These are phyloP conservation scores for Hafferia zeledoni DNA, from an alignment of 2,797 vertebrate species.

Conservation along the genomic window DNA sequence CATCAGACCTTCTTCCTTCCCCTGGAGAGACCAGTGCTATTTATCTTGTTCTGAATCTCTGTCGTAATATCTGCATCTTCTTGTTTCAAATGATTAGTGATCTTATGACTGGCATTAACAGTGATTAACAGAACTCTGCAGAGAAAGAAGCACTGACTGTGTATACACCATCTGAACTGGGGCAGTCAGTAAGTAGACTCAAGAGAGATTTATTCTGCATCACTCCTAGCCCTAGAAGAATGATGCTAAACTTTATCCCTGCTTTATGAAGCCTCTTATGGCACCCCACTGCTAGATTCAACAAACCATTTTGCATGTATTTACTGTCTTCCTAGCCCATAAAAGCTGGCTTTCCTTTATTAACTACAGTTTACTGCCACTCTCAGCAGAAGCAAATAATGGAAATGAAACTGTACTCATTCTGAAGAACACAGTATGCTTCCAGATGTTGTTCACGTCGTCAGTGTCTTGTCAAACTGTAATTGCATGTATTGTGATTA, in stretches of 20 bases:
- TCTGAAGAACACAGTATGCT: slow-evolving; percentile 5
- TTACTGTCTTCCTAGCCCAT: slow-evolving; percentile 60
- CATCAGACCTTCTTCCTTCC: neutral
- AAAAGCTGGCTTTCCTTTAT: slow-evolving; percentile 69
- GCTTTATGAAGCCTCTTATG: slow-evolving; percentile 66
- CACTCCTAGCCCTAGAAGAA: slow-evolving; percentile 40
- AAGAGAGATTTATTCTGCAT: slow-evolving; percentile 49
- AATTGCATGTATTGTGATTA: slow-evolving; percentile 23
- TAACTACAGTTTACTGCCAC: slow-evolving; percentile 62
- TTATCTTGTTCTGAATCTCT: slow-evolving; percentile 29
- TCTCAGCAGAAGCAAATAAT: slow-evolving; percentile 54
- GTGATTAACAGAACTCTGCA: slow-evolving; percentile 39
- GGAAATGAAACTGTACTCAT: slow-evolving; percentile 41
- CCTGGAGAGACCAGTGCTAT: slow-evolving; percentile 21
- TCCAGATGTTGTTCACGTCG: slow-evolving; percentile 34
- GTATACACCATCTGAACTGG: neutral
- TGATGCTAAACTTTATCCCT: slow-evolving; percentile 41
- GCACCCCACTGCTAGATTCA: slow-evolving; percentile 68
- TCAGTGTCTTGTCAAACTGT: slow-evolving; percentile 1
- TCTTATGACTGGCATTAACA: slow-evolving; percentile 43
- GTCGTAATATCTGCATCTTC: slow-evolving; percentile 45
- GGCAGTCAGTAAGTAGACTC: slow-evolving; percentile 5
- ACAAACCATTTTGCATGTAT: slow-evolving; percentile 72
- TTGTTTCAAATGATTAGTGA: slow-evolving; percentile 59
- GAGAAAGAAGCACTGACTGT: neutral